Evolutionary conservation across 2,888 invertebrate genomes (phyloP), one percentile per base, ranked within the genome.

Genomic region (Podotricha telesiphe): DNA sequence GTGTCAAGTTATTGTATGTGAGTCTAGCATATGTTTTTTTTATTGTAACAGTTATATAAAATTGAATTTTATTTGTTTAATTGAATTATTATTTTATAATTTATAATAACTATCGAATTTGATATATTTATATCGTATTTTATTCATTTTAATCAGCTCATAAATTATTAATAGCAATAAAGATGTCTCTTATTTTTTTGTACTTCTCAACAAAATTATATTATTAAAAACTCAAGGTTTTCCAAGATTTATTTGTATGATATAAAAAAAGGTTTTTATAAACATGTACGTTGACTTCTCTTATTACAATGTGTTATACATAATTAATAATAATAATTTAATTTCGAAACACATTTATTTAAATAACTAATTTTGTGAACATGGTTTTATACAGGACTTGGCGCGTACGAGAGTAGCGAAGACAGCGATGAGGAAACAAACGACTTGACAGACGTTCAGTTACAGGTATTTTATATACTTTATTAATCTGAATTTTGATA

Each of bases 381-480:
- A 42, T 42, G 11, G 13, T 56, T 22, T 67, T 63, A 56, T 56
- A 87, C 95, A 96, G 97, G 97, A 83, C 95, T 97, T 93, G 97
- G 96, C 84, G 97, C 95, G 77, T 97, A 97, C 89, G 97, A 95
- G 81, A 96, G 96, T 86, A 96, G 95, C 77, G 95, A 94, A 65
- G 95, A 94, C 75, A 94, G 94, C 74, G 87, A 83, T 10, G 94
- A 92, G 22, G 88, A 93, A 55, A 82, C 78, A 1, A 83, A 85
- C 15, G 86, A 94, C 68, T 89, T 95, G 2, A 95, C 96, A 42
- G 97, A 97, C 79, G 94, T 95, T 67, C 97, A 97, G 82, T 87
- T 97, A 28, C 95, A 95, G 94, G 97, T 89, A 74, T 69, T 13
- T 61, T 28, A 4, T 28, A 61, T 17, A 0, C 19, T n/a, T 22